phyloP scores from a whole-genome alignment of 2,113 vertebrate genomes.

The Peromyscus leucopus region DNA sequence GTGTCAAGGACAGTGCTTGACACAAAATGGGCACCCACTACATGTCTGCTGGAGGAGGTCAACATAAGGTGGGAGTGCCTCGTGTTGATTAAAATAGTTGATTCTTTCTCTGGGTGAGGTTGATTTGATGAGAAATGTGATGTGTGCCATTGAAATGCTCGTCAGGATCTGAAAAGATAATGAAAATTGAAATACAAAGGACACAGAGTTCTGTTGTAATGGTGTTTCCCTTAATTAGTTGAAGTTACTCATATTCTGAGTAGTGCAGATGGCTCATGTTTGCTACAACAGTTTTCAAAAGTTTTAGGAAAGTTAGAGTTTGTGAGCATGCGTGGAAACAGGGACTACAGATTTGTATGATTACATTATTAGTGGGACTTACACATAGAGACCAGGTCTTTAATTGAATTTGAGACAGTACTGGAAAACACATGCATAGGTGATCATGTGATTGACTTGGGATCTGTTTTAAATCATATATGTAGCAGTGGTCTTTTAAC shows the following conservation, averaged over 20 bases:
- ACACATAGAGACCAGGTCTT: constrained; percentile 29
- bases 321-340: neutral
- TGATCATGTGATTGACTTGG: constrained; percentile 22
- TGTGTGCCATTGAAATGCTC: neutral
- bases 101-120: neutral
- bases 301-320: constrained; percentile 4
- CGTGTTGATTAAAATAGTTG: neutral
- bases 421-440: constrained; percentile 36
- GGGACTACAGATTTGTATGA: neutral
- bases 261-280: neutral
- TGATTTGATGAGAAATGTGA: neutral
- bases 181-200: neutral
- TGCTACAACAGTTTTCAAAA: constrained; percentile 13
- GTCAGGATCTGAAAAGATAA: neutral
- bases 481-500: neutral
- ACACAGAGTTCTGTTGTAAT: neutral
- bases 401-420: constrained; percentile 31
- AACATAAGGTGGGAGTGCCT: neutral
- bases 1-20: neutral
- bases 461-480: neutral
- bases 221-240: constrained; percentile 45
- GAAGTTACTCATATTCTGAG: neutral
- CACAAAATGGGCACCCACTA: neutral
- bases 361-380: constrained; percentile 41
- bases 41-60: neutral